These are phyloP conservation scores for Myiotriccus ornatus DNA, from an alignment of 2,797 vertebrate genomes.

Conservation along the genomic window DNA sequence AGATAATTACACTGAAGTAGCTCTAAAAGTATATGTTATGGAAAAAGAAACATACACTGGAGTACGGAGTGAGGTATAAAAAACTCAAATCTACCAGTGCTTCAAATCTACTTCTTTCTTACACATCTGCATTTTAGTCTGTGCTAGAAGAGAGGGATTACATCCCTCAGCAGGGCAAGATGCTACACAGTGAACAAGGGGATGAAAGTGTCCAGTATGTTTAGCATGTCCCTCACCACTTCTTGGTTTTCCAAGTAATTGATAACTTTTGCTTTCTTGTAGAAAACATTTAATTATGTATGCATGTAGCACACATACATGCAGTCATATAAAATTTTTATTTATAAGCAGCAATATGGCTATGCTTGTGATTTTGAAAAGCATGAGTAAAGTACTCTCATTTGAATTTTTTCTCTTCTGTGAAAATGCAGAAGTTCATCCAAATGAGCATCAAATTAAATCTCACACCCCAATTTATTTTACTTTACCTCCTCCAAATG, in stretches of 20 bases:
- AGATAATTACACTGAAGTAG: not conserved
- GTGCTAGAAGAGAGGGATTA: not conserved
- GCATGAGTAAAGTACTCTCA: not conserved
- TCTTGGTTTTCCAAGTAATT: not conserved
- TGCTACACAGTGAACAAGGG: not conserved
- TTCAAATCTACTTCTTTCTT: not conserved
- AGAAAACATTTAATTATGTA: not conserved
- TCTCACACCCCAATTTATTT: not conserved
- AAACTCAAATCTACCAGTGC: not conserved
- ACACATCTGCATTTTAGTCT: not conserved
- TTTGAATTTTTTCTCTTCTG: not conserved
- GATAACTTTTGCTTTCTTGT: not conserved
- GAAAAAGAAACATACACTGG: not conserved
- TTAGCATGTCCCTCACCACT: not conserved
- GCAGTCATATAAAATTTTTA: not conserved
- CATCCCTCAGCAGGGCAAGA: not conserved
- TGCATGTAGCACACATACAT: not conserved
- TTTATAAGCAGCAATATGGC: not conserved
- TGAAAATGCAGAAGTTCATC: not conserved
- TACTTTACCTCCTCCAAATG: not conserved
- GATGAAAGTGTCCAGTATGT: not conserved
- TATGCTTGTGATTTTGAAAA: not conserved
- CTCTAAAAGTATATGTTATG: not conserved
- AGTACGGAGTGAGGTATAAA: not conserved
- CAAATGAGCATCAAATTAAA: not conserved